These are phyloP conservation scores for Cottus gobio DNA, from an alignment of 2,113 vertebrate species.

Conservation along the genomic window DNA sequence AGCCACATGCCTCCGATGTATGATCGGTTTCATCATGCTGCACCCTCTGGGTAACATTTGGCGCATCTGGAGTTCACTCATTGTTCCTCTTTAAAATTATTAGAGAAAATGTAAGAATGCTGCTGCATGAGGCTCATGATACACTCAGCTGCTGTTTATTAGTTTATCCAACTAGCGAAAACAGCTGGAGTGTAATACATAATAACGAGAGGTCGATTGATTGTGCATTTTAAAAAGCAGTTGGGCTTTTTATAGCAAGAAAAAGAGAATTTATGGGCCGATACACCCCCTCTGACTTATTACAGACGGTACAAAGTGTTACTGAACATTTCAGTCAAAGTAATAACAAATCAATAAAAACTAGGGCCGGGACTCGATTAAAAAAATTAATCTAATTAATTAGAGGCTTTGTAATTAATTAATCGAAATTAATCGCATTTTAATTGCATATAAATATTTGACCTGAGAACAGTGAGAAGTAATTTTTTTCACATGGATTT, in stretches of 20 bases:
- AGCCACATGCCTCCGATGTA: neutral
- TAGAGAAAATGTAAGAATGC: neutral
- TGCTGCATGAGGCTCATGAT: neutral
- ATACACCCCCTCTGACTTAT: no score
- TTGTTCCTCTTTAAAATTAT: neutral
- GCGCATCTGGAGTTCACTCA: neutral
- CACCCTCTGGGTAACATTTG: neutral
- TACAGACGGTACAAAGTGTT: neutral
- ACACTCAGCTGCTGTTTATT: neutral
- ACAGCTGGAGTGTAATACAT: neutral
- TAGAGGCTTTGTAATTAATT: no score
- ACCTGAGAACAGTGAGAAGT: no score
- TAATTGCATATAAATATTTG: no score
- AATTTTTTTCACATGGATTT: no score
- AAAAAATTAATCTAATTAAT: no score
- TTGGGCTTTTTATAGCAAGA: no score
- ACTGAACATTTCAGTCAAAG: neutral
- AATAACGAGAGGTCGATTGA: neutral
- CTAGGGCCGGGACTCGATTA: no score
- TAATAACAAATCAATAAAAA: neutral
- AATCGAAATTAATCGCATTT: no score
- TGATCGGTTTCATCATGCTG: neutral
- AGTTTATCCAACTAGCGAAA: neutral
- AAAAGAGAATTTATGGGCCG: no score
- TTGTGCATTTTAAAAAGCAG: no score